These are phyloP conservation scores for Calycopis cecrops DNA, from an alignment of 1,140 invertebrate species.

Conservation along the genomic window DNA sequence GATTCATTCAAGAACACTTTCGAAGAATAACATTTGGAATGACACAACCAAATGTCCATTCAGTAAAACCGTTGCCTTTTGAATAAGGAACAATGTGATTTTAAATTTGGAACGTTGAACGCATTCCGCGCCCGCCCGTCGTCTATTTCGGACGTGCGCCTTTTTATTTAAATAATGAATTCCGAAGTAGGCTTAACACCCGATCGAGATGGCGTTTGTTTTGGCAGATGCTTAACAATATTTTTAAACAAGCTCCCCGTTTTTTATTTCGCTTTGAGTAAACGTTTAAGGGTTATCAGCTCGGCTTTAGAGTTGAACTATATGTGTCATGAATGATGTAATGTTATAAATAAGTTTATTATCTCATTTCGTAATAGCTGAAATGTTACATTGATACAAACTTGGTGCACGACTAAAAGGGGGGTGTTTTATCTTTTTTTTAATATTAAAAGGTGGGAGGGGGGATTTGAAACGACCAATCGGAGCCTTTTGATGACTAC, in stretches of 20 bases:
- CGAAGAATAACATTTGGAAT: constrained; percentile 5
- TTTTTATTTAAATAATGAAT: neutral
- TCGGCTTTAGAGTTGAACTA: no score
- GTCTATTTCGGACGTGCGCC: constrained; percentile 41
- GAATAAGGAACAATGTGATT: constrained; percentile 38
- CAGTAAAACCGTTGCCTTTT: constrained; percentile 11
- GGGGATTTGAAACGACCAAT: no score
- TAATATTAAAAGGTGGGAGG: no score
- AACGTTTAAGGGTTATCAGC: no score
- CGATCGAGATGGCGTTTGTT: constrained; percentile 4
- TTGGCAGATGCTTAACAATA: constrained; percentile 5
- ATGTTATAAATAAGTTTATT: no score
- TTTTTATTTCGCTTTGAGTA: neutral
- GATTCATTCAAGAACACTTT: constrained; percentile 12
- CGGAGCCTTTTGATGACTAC: no score
- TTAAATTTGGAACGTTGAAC: constrained; percentile 52
- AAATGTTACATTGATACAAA: no score
- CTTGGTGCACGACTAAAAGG: no score
- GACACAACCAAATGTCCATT: constrained; percentile 12
- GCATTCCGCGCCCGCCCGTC: constrained; percentile 40
- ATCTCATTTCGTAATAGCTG: no score
- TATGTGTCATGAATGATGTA: no score
- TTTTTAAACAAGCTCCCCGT: constrained; percentile 1
- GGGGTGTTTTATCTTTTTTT: no score
- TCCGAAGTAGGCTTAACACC: neutral